Evolutionary conservation across 2,113 vertebrate species (phyloP).

Genomic region (Amazona vittata): DNA sequence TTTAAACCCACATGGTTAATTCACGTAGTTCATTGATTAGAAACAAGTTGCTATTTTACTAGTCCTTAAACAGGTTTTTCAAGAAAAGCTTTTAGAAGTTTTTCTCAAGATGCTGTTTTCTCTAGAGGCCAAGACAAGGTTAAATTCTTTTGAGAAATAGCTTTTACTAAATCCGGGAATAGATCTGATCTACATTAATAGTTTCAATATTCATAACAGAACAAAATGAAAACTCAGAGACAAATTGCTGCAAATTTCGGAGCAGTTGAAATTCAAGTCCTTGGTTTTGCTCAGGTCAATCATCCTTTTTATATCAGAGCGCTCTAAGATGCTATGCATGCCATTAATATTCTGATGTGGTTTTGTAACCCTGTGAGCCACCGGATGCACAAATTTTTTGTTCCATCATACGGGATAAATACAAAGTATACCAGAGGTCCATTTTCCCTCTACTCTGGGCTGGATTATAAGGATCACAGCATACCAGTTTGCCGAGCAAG

Average conservation of each 20-base stretch:
- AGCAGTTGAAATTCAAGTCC: not conserved
- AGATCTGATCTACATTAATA: not conserved
- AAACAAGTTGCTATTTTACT: not conserved
- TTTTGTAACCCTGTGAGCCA: not conserved
- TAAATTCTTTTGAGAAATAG: not conserved
- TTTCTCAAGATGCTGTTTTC: not conserved
- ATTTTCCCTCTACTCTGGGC: not conserved
- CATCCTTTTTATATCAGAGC: not conserved
- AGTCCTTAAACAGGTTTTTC: not conserved
- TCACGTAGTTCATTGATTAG: not conserved
- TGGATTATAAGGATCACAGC: not conserved
- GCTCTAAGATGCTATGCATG: not conserved
- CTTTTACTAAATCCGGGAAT: not conserved
- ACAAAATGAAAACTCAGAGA: not conserved
- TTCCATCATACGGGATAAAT: not conserved
- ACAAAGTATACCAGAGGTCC: not conserved
- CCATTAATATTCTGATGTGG: not conserved
- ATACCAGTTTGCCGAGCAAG: not conserved
- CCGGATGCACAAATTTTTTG: not conserved
- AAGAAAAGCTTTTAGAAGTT: not conserved
- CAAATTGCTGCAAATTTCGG: not conserved
- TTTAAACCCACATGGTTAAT: not conserved
- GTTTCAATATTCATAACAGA: not conserved
- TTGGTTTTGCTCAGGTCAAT: not conserved
- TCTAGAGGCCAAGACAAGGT: not conserved